These are phyloP conservation scores for Melanerpes aurifrons DNA, from an alignment of 2,113 vertebrate species.

Conservation along the genomic window DNA sequence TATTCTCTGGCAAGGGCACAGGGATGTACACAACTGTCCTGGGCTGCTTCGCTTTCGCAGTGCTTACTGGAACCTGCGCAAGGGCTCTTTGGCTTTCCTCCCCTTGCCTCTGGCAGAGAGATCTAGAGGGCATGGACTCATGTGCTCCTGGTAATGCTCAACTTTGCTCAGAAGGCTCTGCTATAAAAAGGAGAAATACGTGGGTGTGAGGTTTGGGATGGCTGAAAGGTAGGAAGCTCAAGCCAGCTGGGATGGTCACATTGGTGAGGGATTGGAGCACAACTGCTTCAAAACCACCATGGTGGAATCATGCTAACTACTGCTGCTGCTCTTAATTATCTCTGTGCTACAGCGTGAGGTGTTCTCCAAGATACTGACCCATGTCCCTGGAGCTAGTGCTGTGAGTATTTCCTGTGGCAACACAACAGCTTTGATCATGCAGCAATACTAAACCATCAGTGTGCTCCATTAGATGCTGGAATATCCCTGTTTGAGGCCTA, in stretches of 20 bases:
- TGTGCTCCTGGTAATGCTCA: background rate
- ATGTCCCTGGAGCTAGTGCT: background rate
- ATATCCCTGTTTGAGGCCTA: background rate
- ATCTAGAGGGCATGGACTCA: background rate
- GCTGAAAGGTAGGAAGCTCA: background rate
- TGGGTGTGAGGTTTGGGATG: background rate
- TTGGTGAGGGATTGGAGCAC: background rate
- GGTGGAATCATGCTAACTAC: background rate
- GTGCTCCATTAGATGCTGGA: background rate
- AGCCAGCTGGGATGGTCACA: background rate
- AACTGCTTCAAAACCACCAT: background rate
- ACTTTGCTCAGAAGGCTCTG: background rate
- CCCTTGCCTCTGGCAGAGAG: background rate
- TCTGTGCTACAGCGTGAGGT: background rate
- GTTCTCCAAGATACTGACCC: background rate
- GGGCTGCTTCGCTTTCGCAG: background rate
- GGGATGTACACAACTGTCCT: background rate
- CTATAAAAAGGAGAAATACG: constrained; percentile 11
- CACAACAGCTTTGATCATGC: background rate
- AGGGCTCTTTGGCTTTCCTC: constrained; percentile 3
- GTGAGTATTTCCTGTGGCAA: background rate
- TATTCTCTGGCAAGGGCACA: constrained; percentile 21
- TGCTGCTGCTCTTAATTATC: background rate
- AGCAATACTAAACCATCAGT: background rate
- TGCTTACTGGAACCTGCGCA: background rate